A percentile compares a stretch with the other conserved stretches of the same genome.
These are phyloP conservation scores for Coptodon rendalli DNA, from an alignment of 2,113 vertebrate species.

Conservation along the genomic window DNA sequence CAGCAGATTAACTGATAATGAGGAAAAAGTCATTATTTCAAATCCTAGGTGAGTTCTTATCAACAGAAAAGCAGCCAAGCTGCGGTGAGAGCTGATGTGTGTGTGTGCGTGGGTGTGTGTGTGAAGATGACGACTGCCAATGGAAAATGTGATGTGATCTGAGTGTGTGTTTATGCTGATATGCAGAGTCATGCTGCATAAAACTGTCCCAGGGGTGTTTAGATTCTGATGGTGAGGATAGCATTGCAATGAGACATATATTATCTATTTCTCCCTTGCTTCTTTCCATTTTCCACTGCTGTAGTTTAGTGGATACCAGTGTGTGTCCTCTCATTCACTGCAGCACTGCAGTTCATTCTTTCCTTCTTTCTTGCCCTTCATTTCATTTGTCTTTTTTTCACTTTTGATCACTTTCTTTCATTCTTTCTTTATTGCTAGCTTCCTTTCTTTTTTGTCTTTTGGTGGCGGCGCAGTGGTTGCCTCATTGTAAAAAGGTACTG, in stretches of 20 bases:
- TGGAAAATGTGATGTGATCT: not conserved
- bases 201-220: slow-evolving; percentile 33
- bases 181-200: slow-evolving; percentile 54
- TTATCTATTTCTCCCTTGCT: not conserved
- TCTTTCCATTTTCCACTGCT: not conserved
- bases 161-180: slow-evolving; percentile 39
- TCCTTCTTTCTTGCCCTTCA: not conserved
- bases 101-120: not conserved
- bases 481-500: not conserved
- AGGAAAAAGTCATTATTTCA: not conserved
- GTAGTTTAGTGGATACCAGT: not conserved
- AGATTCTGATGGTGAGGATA: slow-evolving; percentile 15
- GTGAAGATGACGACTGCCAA: not conserved
- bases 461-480: accelerated
- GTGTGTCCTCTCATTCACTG: not conserved
- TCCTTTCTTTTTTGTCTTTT: not conserved
- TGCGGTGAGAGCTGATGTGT: not conserved
- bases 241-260: not conserved
- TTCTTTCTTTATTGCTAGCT: not conserved
- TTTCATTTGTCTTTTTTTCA: not conserved
- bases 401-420: accelerated
- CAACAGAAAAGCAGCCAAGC: not conserved
- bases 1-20: not conserved
- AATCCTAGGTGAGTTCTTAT: not conserved
- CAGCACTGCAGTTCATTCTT: not conserved